These are phyloP conservation scores for Nansenia antarctica DNA, from an alignment of 2,113 vertebrate species.

Conservation along the genomic window DNA sequence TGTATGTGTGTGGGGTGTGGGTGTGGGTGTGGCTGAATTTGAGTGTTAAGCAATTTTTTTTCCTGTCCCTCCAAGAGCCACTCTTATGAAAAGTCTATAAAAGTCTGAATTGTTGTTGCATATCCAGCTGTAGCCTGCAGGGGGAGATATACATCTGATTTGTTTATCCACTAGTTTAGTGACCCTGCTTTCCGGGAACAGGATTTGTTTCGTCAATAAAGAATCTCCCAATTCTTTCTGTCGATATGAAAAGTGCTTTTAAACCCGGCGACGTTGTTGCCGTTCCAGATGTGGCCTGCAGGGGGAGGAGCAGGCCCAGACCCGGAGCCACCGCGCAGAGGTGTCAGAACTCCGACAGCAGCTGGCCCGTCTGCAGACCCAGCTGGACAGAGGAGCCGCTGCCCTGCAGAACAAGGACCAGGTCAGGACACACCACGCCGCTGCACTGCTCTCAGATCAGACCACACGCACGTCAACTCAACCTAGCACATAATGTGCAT, in stretches of 20 bases:
- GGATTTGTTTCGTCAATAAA: too few relatives aligned
- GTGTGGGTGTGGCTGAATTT: not conserved
- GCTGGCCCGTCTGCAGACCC: conserved; percentile 45
- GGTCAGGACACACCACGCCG: too few relatives aligned
- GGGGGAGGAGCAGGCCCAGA: too few relatives aligned
- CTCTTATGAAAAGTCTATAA: too few relatives aligned
- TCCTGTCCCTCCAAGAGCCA: too few relatives aligned
- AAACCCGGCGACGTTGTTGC: not conserved
- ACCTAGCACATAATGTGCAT: too few relatives aligned
- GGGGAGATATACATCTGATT: not conserved
- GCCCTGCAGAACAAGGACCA: conserved; percentile 67
- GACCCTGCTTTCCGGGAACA: too few relatives aligned
- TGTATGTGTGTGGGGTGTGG: not conserved
- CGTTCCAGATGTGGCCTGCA: conserved; percentile 64
- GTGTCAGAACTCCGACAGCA: conserved; percentile 57
- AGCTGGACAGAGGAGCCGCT: conserved; percentile 55
- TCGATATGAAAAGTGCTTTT: too few relatives aligned
- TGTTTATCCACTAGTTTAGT: not conserved
- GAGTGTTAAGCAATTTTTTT: not conserved
- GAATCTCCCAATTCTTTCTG: too few relatives aligned
- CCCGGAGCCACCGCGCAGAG: too few relatives aligned
- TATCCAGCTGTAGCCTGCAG: not conserved
- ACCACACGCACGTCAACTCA: too few relatives aligned
- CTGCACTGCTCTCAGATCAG: not conserved
- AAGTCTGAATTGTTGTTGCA: not conserved